Base-by-base conservation (phyloP, 2,113 vertebrate species). In the Takifugu bimaculatus region DNA sequence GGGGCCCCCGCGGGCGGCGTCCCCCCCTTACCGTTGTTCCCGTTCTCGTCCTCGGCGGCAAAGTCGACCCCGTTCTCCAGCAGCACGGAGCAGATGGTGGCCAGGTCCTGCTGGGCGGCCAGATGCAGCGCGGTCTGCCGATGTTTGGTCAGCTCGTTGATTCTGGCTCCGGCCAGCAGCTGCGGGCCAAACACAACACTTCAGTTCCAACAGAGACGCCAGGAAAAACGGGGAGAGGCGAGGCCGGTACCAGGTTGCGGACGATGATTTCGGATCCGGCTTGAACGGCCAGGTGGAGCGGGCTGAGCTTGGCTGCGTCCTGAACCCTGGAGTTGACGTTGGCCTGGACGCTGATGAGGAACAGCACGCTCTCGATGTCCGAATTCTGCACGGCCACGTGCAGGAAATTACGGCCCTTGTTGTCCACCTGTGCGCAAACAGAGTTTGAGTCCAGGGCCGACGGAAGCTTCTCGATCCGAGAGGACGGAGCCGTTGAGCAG, bases 261-360 rank as follows among this genome's bases (percentile, higher is more conserved):
- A 99, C 96, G 0, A 98, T 99, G 72, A 99, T 99, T 86, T 99
- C 97, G 0, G 97, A 98, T 59, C 97, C 96, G 0, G 96, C 95
- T 73, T 99, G 97, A 13, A 99, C 96, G 0, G 97, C 94, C 50
- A 99, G 90, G 84, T 99, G 97, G 14, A 99, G 90, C 0, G 97
- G 97, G 0, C 94, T 98, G 27, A 96, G 91, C 49, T 99, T 99
- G 79, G 96, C 94, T 35, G 94, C 91, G 27, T 99, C 97, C 87
- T 98, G 97, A 14, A 97, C 93, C 49, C 97, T 89, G 11, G 97
- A 99, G 86, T 98, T 99, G 14, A 99, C 96, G 0, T 99, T 97
- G 2, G 95, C 97, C 79, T 97, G 94, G 28, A 99, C 97, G 0
- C 97, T 99, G 77, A 99, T 99, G 60, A 99, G 91, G 90, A 99